Evolutionary conservation across 2,797 vertebrate species (phyloP).

Genomic region (Nyctalus aviator): DNA sequence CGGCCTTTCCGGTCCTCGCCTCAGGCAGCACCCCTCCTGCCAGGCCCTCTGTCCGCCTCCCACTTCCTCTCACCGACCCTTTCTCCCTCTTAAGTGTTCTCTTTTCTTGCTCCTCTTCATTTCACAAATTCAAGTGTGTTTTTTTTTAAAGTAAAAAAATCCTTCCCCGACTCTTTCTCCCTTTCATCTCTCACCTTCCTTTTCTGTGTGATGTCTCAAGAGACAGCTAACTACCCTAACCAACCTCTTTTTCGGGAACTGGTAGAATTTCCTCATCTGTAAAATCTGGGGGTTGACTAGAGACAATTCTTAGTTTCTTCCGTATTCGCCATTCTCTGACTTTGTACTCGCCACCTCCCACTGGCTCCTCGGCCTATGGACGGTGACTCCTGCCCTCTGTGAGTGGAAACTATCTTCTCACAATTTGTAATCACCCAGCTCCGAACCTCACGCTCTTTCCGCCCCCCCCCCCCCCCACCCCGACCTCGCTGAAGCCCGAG

Average conservation of each 20-base stretch:
- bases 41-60: neutral
- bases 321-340: neutral
- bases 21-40: neutral
- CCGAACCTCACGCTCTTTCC: neutral
- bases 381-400: constrained; percentile 19
- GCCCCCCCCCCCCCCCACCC: neutral
- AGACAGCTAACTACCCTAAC: neutral
- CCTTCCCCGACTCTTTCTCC: neutral
- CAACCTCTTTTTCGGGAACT: constrained; percentile 66
- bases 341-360: constrained; percentile 14
- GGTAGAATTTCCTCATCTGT: constrained; percentile 62
- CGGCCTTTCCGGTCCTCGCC: neutral
- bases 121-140: neutral
- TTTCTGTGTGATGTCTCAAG: constrained; percentile 9
- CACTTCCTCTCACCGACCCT: neutral
- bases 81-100: neutral
- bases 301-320: constrained; percentile 22
- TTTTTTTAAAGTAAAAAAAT: constrained; percentile 33
- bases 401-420: constrained; percentile 72
- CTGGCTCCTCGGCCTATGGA: neutral
- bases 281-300: constrained; percentile 47
- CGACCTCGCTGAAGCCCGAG: neutral
- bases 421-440: constrained; percentile 50
- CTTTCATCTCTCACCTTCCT: neutral
- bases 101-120: neutral